These are phyloP conservation scores for Dendrophyllia cribrosa DNA, from an alignment of 64 coral and sea anemone species.

Conservation along the genomic window DNA sequence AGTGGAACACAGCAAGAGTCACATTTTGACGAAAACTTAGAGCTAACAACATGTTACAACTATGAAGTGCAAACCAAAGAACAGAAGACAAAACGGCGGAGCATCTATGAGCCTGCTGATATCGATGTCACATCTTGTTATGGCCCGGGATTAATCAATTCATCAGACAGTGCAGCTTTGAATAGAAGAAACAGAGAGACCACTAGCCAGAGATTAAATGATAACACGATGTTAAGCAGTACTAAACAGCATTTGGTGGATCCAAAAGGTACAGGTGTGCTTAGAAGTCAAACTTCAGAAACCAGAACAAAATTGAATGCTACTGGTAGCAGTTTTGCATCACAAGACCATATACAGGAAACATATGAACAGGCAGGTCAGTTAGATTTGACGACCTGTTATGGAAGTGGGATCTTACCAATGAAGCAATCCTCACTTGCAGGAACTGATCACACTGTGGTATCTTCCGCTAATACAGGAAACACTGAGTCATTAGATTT, in stretches of 20 bases:
- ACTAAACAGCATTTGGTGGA: too few species aligned
- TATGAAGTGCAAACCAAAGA: background rate
- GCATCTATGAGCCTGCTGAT: constrained; percentile 48
- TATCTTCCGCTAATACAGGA: background rate
- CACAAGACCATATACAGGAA: background rate
- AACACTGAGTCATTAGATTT: constrained; percentile 24
- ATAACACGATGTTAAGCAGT: too few species aligned
- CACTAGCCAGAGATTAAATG: too few species aligned
- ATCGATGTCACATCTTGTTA: constrained; percentile 58
- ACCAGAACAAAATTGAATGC: background rate
- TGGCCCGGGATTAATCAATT: background rate
- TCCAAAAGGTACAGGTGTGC: background rate
- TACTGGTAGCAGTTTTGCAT: background rate
- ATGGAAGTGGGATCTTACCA: constrained; percentile 50
- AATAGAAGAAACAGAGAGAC: too few species aligned
- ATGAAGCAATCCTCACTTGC: background rate
- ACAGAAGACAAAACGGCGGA: constrained; percentile 24
- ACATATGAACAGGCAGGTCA: background rate
- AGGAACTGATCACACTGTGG: background rate
- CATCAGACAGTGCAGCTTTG: background rate
- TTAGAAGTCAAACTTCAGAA: background rate
- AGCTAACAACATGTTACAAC: constrained; percentile 60
- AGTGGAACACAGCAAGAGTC: background rate
- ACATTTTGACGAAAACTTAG: constrained; percentile 26
- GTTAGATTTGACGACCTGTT: constrained; percentile 32